phyloP scores from a whole-genome alignment of 2,888 invertebrate genomes.

The Lycia hirtaria region DNA sequence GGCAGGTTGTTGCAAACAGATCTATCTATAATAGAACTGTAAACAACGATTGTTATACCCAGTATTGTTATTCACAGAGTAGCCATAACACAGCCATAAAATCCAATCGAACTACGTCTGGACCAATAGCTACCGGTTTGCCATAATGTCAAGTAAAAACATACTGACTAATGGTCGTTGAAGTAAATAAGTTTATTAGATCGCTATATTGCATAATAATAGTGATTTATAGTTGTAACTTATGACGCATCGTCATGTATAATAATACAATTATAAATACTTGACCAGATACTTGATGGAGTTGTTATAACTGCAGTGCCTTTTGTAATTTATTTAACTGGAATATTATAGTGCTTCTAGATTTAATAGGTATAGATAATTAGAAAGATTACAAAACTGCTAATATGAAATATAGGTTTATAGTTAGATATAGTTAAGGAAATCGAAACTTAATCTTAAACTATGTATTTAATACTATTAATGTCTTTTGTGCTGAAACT shows the following conservation, averaged over 20 bases:
- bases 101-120: slow-evolving; percentile 9
- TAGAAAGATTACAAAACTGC: no score
- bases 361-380: no score
- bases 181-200: slow-evolving; percentile 23
- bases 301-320: slow-evolving; percentile 1
- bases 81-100: slow-evolving; percentile 26
- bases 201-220: slow-evolving; percentile 16
- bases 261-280: background rate
- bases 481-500: no score
- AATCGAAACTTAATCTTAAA: no score
- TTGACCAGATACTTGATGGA: background rate
- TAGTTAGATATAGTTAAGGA: no score
- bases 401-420: no score
- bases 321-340: background rate
- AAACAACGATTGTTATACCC: slow-evolving; percentile 28
- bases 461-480: no score
- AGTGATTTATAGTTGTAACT: slow-evolving; percentile 1
- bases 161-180: slow-evolving; percentile 24
- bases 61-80: slow-evolving; percentile 28
- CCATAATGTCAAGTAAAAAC: background rate
- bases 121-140: slow-evolving; percentile 1
- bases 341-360: background rate
- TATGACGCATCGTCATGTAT: background rate
- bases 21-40: slow-evolving; percentile 20
- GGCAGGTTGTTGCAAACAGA: slow-evolving; percentile 3